Evolutionary conservation across 2,888 invertebrate species (phyloP), one percentile per base, ranked within the genome.

Genomic region (Epsilonema sp.): DNA sequence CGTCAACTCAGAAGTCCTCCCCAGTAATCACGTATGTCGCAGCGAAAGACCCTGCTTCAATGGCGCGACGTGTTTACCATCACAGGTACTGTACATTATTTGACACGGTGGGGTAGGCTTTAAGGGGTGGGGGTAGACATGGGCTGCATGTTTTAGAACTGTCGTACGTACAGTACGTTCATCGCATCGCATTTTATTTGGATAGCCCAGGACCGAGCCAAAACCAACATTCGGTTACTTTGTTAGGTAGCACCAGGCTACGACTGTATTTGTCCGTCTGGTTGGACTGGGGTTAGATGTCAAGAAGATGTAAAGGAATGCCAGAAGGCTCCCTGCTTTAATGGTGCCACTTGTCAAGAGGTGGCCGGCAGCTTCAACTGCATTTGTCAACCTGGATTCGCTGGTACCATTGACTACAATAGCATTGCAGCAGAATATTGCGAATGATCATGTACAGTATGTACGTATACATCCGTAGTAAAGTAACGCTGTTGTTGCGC

Each of bases 261-360:
- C 26, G 2, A 2, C 8, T 49, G 49, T 22, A 13, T 4, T 3
- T 49, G 49, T 37, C 26, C 47, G 5, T 2, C 16, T 22, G 49
- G 49, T 51, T 76, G 72, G 37, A 36, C 22, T 19, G 31, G 31
- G 8, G 31, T 11, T 16, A 31, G 16, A 58, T 89, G 89, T 60
- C 83, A 87, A 62, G 79, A 83, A 61, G 84, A 87, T 58, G 84
- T 87, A 46, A 71, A 80, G 22, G 85, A 87, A 58, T 90, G 90
- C 66, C 82, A 82, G 65, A 83, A 87, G 52, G 82, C 84, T 61
- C 86, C 87, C 0, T 90, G 90, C 62, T 84, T 87, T 44, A 86
- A 87, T 45, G 84, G 86, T 13, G 84, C 86, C 13, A 82, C 79
- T 2, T 90, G 87, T 62, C 80, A 89, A 55, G 87, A 89, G 67